Evolutionary conservation across 2,888 invertebrate species (phyloP).

Genomic region (Aleiodes alternator): DNA sequence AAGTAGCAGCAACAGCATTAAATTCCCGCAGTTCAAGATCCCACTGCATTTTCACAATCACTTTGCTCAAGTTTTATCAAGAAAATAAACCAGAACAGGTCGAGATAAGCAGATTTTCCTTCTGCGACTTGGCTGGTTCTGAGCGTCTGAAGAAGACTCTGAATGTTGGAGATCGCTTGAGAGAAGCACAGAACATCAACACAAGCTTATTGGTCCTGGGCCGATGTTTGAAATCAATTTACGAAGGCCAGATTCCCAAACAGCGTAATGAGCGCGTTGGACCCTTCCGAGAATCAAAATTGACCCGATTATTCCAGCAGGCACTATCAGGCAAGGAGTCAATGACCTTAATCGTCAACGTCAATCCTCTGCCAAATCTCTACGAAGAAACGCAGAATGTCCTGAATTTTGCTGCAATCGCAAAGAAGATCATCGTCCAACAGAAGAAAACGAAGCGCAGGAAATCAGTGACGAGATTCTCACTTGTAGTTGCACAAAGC

Average conservation of each 20-base stretch:
- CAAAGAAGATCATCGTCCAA: conserved; percentile 79
- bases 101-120: conserved; percentile 74
- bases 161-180: conserved; percentile 87
- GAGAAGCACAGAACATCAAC: conserved; percentile 94
- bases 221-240: conserved; percentile 84
- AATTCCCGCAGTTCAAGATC: conserved; percentile 92
- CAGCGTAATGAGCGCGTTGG: conserved; percentile 66
- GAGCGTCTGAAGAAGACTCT: conserved; percentile 90
- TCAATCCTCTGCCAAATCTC: conserved; percentile 86
- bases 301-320: conserved; percentile 90
- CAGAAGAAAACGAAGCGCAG: conserved; percentile 57
- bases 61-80: conserved; percentile 81
- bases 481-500: conserved; percentile 66
- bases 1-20: conserved; percentile 88
- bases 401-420: conserved; percentile 90
- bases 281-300: conserved; percentile 90
- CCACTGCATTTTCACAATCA: conserved; percentile 93
- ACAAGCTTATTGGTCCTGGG: conserved; percentile 91
- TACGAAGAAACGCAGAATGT: conserved; percentile 92
- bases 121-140: conserved; percentile 96
- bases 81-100: conserved; percentile 65
- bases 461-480: conserved; percentile 66
- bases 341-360: conserved; percentile 91
- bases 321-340: conserved; percentile 86
- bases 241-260: conserved; percentile 71